phyloP scores from a whole-genome alignment of 2,113 vertebrate genomes.

The Caranx ignobilis region DNA sequence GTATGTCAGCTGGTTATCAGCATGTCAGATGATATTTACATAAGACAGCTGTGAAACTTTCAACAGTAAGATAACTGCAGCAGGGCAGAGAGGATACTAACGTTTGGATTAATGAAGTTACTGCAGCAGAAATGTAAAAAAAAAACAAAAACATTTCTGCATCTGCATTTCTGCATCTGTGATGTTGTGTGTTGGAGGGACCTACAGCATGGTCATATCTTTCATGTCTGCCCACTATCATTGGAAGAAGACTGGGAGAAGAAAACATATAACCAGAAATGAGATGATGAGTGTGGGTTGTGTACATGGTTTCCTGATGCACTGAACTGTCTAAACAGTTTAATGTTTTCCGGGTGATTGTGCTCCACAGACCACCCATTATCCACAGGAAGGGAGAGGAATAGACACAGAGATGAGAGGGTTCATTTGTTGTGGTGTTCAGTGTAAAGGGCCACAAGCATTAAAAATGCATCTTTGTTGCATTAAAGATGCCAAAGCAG shows the following conservation, averaged over 20 bases:
- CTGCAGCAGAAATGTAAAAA: too few relatives aligned
- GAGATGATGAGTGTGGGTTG: conserved; percentile 34
- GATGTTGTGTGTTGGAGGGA: neutral
- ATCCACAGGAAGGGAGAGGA: neutral
- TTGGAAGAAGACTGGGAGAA: conserved; percentile 6
- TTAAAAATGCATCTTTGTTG: conserved; percentile 45
- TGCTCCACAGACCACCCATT: conserved; percentile 60
- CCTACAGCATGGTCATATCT: neutral
- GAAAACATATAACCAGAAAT: conserved; percentile 5
- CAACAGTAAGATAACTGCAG: conserved; percentile 14
- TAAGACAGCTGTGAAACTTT: conserved; percentile 27
- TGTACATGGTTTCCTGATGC: conserved; percentile 38
- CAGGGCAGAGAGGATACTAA: neutral
- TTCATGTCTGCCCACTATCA: neutral
- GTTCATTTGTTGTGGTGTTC: conserved; percentile 31
- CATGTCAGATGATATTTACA: conserved; percentile 35
- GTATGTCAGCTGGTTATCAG: conserved; percentile 37
- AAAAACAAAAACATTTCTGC: too few relatives aligned
- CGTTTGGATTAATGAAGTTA: neutral
- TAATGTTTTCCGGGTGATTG: conserved; percentile 51
- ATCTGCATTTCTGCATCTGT: too few relatives aligned
- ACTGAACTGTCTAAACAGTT: conserved; percentile 47
- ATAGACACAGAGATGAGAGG: conserved; percentile 39
- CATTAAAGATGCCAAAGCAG: conserved; percentile 15
- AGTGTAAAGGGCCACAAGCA: conserved; percentile 36